Base-by-base conservation (phyloP, 2,888 invertebrate genomes). In the Allygus modestus region DNA sequence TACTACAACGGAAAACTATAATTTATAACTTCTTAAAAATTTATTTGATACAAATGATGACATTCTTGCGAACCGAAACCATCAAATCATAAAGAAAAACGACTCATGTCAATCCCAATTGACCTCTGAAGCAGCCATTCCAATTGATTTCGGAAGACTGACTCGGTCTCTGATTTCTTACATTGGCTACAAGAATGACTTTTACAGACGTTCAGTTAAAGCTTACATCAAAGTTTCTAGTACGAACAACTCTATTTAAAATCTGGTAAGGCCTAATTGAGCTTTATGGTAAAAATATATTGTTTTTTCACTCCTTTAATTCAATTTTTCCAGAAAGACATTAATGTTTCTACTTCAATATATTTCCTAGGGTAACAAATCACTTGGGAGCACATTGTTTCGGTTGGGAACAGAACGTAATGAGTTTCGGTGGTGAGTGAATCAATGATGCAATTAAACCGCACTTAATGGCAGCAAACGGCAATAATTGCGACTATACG, bases 381-480 rank as follows among this genome's bases (percentile, higher is more conserved):
- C 37, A 37, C 37, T 9, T n/a, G n/a, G n/a, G n/a, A 15, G 12
- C 46, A 46, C 46, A 15, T 46, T 11, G 46, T 46, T 46, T 46
- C 1, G 46, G 46, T 15, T 15, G 9, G 54, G 26, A 26, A 26
- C 12, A 23, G 58, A 58, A 1, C 2, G 17, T 28, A 31, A 65
- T 65, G 65, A 31, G 65, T 65, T 65, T 65, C 15, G 20, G 65
- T 31, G 65, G 65, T 12, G 17, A 28, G 31, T 65, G 0, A 65
- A 28, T 65, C 65, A 65, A 65, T 65, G 65, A 65, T 65, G 65
- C 26, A 65, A 17, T 65, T 31, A 31, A 31, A 65, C 65, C 65
- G 28, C 58, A 65, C 65, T 65, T 65, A 65, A 65, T 65, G 65
- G 65, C 26, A 65, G 65, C 20, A 15, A 65, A 58, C 58, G 65